Conservation (phyloP, 2,797 vertebrate species). For the Choloepus didactylus region DNA sequence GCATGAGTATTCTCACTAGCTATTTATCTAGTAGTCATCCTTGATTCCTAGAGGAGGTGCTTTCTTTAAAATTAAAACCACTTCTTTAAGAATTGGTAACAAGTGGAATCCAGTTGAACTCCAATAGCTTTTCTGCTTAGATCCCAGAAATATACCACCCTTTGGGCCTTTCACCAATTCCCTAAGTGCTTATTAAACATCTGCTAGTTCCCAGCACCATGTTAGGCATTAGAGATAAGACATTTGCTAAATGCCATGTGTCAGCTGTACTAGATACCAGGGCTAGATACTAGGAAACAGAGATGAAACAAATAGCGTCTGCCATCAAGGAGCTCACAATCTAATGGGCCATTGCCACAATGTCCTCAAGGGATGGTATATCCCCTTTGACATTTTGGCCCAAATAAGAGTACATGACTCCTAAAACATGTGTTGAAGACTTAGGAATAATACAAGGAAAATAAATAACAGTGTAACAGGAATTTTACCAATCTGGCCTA, state of each 20-base stretch:
- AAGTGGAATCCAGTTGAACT: neutral
- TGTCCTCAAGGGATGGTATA: neutral
- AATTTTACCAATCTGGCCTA: conserved; percentile 23
- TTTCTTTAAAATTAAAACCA: conserved; percentile 52
- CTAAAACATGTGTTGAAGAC: neutral
- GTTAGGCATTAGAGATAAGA: neutral
- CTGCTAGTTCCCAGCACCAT: conserved; percentile 14
- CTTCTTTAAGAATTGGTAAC: conserved; percentile 1
- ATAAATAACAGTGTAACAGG: neutral
- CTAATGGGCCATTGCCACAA: neutral
- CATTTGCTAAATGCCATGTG: neutral
- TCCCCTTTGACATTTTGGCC: conserved; percentile 3
- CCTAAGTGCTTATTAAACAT: neutral
- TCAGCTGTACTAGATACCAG: neutral
- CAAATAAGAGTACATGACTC: neutral
- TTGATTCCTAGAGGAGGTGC: conserved; percentile 36
- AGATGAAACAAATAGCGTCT: neutral
- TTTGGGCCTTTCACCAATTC: neutral
- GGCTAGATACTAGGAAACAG: neutral
- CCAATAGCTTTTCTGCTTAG: conserved; percentile 14
- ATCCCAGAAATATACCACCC: neutral
- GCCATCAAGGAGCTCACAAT: neutral
- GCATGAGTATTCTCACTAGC: neutral
- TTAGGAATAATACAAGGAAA: conserved; percentile 12
- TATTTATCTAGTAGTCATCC: neutral